Base-by-base conservation (phyloP, 1,140 invertebrate species). In the Nixonia krombeini region DNA sequence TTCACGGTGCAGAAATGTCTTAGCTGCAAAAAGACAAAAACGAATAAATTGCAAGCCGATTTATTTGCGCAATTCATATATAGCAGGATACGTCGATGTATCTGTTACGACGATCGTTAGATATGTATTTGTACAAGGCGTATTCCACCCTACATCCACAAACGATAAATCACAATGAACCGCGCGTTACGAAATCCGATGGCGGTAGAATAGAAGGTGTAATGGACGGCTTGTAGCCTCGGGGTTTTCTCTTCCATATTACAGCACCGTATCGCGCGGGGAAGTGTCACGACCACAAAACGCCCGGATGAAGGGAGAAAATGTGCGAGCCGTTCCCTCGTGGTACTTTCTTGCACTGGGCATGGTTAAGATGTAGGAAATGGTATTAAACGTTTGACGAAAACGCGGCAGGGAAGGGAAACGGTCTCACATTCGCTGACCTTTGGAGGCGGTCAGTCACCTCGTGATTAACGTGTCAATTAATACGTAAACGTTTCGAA, bases 231-330 rank as follows among this genome's bases (percentile, higher is more conserved):
- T 57, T 61, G 50, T 55, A 45, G 61, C 67, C 62, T 70, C 57
- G 38, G 67, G 21, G 55, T 70, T 70, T 70, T 70, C 62, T 65
- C 62, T 55, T 62, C 47, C 33, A 47, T 46, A 55, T 62, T 66
- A 62, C 57, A 46, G 57, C 62, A 66, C 66, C 62, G 58, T 53
- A 66, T n/a, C n/a, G 52, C 51, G 52, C 57, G 33, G 52, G 61
- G 33, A 65, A 70, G 62, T 70, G 57, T 70, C 68, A 70, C 68
- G 68, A 70, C 46, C 62, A 65, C 61, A 66, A 71, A 71, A 63
- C 58, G 53, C 50, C 35, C 56, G 29, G 7, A 33, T 5, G 56
- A 40, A 37, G 12, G 4, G 40, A 47, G 59, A 66, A 71, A 71
- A 62, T 65, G 17, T 37, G 25, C 61, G 8, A 57, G 44, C 51